Conservation (phyloP, 2,888 invertebrate species). For the Cyrtodaria siliqua region DNA sequence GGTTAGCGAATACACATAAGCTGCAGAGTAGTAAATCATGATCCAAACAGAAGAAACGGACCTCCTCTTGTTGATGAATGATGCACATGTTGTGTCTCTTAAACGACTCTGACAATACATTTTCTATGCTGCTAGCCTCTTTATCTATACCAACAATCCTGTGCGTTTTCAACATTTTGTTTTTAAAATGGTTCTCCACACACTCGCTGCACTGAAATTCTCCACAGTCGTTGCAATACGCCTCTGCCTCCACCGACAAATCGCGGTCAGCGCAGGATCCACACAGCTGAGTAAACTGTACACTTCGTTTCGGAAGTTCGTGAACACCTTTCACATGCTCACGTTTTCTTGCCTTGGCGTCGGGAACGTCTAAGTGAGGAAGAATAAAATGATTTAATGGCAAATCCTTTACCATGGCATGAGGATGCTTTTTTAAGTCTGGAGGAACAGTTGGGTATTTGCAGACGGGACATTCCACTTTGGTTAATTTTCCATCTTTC, state of each 20-base stretch:
- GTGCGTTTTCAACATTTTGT: conserved; percentile 21
- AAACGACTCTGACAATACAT: conserved; percentile 25
- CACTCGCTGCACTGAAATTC: conserved; percentile 48
- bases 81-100: conserved; percentile 42
- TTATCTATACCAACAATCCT: conserved; percentile 34
- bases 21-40: conserved; percentile 48
- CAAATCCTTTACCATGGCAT: conserved; percentile 48
- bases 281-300: conserved; percentile 41
- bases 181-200: conserved; percentile 36
- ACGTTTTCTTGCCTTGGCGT: neutral
- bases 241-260: conserved; percentile 17
- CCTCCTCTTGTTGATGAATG: conserved; percentile 29
- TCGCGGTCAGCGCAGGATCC: conserved; percentile 36
- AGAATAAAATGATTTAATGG: conserved; percentile 49
- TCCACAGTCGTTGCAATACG: conserved; percentile 51
- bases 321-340: neutral
- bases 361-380: conserved; percentile 2
- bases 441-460: conserved; percentile 29
- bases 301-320: conserved; percentile 18
- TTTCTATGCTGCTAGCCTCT: conserved; percentile 26
- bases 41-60: conserved; percentile 41
- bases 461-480: conserved; percentile 50
- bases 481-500: conserved; percentile 32
- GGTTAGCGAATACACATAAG: conserved; percentile 32
- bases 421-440: conserved; percentile 30